phyloP scores from a whole-genome alignment of 2,113 vertebrate genomes.

The Octodon degus region DNA sequence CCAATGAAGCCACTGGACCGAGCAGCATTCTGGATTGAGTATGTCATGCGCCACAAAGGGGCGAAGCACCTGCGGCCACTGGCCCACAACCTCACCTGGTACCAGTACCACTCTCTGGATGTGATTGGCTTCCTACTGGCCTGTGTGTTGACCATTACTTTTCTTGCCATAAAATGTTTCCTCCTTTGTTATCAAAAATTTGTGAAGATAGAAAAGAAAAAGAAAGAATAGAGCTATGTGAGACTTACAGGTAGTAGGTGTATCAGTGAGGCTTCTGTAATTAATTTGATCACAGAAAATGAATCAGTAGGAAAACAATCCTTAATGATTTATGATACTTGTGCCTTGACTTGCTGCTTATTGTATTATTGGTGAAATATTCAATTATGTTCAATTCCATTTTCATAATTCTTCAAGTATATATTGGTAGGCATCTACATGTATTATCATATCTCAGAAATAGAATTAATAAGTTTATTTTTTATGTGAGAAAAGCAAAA shows the following conservation, averaged over 20 bases:
- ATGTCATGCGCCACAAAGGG: too few species aligned
- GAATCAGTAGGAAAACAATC: neutral
- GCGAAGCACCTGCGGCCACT: neutral
- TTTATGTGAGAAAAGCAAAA: neutral
- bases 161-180: constrained; percentile 85
- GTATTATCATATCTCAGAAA: neutral
- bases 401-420: neutral
- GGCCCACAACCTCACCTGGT: neutral
- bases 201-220: neutral
- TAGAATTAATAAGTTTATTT: neutral
- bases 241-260: neutral
- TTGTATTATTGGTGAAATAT: neutral
- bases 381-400: neutral
- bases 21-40: neutral
- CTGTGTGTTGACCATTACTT: constrained; percentile 56
- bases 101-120: neutral
- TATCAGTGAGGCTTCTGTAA: rapidly evolving
- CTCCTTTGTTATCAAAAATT: constrained; percentile 81
- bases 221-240: neutral
- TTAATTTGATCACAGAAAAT: neutral
- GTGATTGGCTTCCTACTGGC: neutral
- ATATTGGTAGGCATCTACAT: neutral
- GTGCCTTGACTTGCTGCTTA: neutral
- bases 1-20: neutral
- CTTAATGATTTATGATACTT: neutral